A percentile compares a stretch with the other conserved stretches of the same genome.
Conservation (phyloP, 2,797 vertebrate species). For the Pseudochirops cupreus region DNA sequence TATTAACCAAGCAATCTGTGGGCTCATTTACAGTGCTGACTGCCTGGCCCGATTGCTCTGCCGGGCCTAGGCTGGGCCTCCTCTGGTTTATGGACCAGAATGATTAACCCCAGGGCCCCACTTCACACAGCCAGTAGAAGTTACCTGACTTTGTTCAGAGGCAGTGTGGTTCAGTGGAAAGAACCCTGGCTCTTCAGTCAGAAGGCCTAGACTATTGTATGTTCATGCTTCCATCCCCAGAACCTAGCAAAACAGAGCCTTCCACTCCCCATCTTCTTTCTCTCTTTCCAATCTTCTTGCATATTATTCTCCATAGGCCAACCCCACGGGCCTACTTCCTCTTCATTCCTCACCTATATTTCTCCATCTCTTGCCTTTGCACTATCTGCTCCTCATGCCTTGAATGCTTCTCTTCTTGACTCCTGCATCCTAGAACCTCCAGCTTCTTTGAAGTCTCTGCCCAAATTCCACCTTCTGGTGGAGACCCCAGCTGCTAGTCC, state of each 20-base stretch:
- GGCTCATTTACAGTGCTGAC: slow-evolving; percentile 24
- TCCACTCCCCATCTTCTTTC: background rate
- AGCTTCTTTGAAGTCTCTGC: background rate
- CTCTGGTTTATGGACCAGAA: background rate
- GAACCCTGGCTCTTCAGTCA: background rate
- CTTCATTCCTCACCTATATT: background rate
- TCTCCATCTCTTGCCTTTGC: background rate
- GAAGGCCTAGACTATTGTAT: background rate
- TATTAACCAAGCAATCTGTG: slow-evolving; percentile 57
- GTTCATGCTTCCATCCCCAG: background rate
- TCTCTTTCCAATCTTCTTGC: background rate
- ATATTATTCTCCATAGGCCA: background rate
- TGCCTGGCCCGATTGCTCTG: background rate
- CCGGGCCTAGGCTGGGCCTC: background rate
- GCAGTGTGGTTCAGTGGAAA: background rate
- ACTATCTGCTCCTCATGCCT: background rate
- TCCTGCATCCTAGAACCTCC: background rate
- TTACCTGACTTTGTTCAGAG: background rate
- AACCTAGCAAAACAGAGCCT: background rate
- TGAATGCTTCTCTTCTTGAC: too few relatives aligned
- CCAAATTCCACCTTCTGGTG: background rate
- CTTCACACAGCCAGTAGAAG: rapidly evolving
- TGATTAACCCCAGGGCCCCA: background rate
- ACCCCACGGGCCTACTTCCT: background rate
- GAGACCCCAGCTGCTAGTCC: background rate